phyloP scores from a whole-genome alignment of 2,888 invertebrate species.

The Tinea semifulvella region DNA sequence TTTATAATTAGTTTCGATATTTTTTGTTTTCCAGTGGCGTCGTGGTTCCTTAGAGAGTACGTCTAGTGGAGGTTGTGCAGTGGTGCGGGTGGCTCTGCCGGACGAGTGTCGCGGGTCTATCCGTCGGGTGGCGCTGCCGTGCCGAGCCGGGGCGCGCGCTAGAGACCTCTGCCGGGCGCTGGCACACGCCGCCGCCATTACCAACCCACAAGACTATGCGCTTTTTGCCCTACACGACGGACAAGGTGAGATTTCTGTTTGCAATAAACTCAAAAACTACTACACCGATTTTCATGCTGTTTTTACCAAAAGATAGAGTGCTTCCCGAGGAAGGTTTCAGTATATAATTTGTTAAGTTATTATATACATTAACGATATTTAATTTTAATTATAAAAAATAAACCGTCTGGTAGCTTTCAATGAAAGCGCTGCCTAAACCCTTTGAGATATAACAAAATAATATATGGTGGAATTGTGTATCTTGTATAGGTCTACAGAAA shows the following conservation, averaged over 20 bases:
- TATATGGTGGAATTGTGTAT: too few species aligned
- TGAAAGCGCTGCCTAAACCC: too few species aligned
- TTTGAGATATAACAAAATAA: too few species aligned
- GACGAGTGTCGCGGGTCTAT: slow-evolving; percentile 94
- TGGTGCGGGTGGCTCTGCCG: slow-evolving; percentile 90
- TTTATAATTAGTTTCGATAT: background rate
- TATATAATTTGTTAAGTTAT: too few species aligned
- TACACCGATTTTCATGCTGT: too few species aligned
- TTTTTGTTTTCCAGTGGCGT: slow-evolving; percentile 41
- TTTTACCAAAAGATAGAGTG: too few species aligned
- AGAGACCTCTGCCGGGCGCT: slow-evolving; percentile 93
- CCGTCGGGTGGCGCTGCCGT: slow-evolving; percentile 90
- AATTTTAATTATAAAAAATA: too few species aligned
- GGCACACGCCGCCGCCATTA: slow-evolving; percentile 93
- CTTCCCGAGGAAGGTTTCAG: too few species aligned
- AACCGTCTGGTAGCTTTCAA: too few species aligned
- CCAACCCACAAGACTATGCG: slow-evolving; percentile 96
- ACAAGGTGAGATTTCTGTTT: slow-evolving; percentile 71
- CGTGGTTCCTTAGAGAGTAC: slow-evolving; percentile 54
- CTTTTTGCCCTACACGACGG: slow-evolving; percentile 90
- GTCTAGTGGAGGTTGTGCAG: slow-evolving; percentile 41
- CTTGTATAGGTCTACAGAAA: too few species aligned
- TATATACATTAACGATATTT: too few species aligned
- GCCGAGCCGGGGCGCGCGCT: slow-evolving; percentile 92
- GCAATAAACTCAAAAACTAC: too few species aligned